Base-by-base conservation (phyloP, 2,888 invertebrate genomes). In the Lomographa bimaculata region DNA sequence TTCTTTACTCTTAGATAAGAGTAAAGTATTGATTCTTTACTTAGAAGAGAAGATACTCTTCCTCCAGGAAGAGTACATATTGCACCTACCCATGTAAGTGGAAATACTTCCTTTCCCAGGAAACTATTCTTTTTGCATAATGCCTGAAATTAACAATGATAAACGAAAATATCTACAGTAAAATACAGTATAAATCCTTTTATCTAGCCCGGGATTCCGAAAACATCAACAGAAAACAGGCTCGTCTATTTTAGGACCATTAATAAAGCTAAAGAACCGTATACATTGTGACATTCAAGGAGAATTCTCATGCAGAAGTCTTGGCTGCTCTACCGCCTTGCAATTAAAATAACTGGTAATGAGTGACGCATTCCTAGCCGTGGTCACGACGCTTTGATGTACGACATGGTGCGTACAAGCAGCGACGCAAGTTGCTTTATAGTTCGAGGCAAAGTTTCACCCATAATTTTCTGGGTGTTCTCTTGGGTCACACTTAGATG, bases 271-370 rank as follows among this genome's bases (percentile, higher is more conserved):
- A 50, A 46, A 50, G 4, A 29, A 34, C 7, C 10, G 7, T 26
- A 19, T 25, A 29, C 32, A 46, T 28, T 40, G 42, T 46, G 50
- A 45, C 37, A 47, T 53, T 50, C 14, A 41, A 41, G 43, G 46
- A 53, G 38, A 42, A 50, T 60, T 60, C 55, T 55, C 56, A 56
- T 50, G 43, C 46, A 30, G 23, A 25, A 40, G 23, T 56, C 30
- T 54, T 54, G 56, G 55, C 53, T 44, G 36, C 40, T 46, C 44
- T 48, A 30, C 50, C 39, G 38, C 39, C 53, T 54, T 62, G 70
- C 64, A 78, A 79, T 78, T 74, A 77, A 73, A 78, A 77, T 79
- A 76, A 66, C 75, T 72, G 65, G 71, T 78, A 77, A 77, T 73
- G 72, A 74, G 72, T 63, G 60, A 69, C 64, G 64, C 76, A 74